Base-by-base conservation (phyloP, 2,888 invertebrate species). In the Netelia fuscicornis region DNA sequence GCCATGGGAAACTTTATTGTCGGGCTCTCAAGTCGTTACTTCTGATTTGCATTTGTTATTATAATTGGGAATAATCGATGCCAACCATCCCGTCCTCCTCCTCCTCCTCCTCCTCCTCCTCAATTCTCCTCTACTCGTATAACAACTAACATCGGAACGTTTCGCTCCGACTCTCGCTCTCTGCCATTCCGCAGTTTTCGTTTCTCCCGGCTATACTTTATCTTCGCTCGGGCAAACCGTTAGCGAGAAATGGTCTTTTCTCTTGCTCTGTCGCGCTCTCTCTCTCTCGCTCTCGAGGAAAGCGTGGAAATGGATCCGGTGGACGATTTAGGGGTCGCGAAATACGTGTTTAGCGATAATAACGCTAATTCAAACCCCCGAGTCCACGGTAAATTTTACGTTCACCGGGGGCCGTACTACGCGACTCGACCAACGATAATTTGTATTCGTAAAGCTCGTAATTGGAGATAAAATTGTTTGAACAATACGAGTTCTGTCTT, bases 61-160 rank as follows among this genome's bases (percentile, higher is more conserved):
- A 91, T 93, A 93, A 93, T 93, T 92, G 92, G 92, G 89, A 93
- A 92, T 93, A 93, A 93, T 92, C 93, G 92, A 92, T 92, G 91
- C 87, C 80, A 79, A 30, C 30, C 30, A 30, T 5, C 30, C 30
- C 30, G 5, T 74, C 64, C 23, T 25, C 52, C n/a, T 10, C 37
- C 68, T 20, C 58, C 17, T 17, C 17, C 17, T 17, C 17, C 30
- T 54, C 44, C 20, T 67, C 23, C 11, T 78, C 44, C 17, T 17
- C 17, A 17, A 17, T 17, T 17, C 37, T 52, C 30, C 56, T 75
- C 44, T 58, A 17, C 13, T 2, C 65, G 48, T 80, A 20, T 72
- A 79, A 70, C 80, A 48, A 80, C 83, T 70, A 68, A 72, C 65
- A 72, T 74, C 54, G 75, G 68, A 30, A 62, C 9, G 44, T 58